Evolutionary conservation across 2,797 vertebrate genomes (phyloP).

Genomic region (Microctenopoma lineatum): DNA sequence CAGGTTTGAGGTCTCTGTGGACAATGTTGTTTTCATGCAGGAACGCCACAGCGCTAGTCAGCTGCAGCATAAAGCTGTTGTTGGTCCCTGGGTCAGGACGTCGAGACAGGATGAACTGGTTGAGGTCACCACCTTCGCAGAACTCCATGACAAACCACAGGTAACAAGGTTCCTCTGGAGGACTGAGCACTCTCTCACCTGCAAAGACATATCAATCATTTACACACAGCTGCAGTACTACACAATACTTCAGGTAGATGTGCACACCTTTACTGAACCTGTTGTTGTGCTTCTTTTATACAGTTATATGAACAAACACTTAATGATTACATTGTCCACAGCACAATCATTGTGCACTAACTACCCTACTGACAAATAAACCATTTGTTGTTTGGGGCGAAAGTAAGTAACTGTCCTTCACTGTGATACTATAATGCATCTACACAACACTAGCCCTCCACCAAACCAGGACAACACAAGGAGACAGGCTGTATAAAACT

Average conservation of each 20-base stretch:
- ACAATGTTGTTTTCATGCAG: constrained; percentile 96
- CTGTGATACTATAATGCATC: not conserved
- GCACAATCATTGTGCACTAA: not conserved
- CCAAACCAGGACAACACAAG: not conserved
- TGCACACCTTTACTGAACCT: too few relatives aligned
- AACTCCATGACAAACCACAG: constrained; percentile 99
- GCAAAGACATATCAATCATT: constrained; percentile 22
- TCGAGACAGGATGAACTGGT: constrained; percentile 93
- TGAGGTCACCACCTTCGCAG: constrained; percentile 96
- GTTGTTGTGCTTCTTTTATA: too few relatives aligned
- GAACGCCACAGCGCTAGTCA: constrained; percentile 94
- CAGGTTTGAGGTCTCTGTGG: constrained; percentile 95
- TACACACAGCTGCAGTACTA: not conserved
- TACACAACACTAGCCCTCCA: not conserved
- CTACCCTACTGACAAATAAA: not conserved
- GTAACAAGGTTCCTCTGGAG: constrained; percentile 93
- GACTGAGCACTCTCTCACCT: constrained; percentile 92
- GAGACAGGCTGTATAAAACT: not conserved
- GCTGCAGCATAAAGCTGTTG: constrained; percentile 95
- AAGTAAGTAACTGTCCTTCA: not conserved
- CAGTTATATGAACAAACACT: not conserved
- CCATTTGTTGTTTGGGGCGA: not conserved
- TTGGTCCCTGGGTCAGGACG: constrained; percentile 89
- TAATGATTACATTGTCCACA: not conserved
- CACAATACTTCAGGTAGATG: not conserved